Percentiles rank a stretch among this genome's conserved stretches.
phyloP scores from a whole-genome alignment of 1,140 invertebrate species.

The Nasonia longicornis region DNA sequence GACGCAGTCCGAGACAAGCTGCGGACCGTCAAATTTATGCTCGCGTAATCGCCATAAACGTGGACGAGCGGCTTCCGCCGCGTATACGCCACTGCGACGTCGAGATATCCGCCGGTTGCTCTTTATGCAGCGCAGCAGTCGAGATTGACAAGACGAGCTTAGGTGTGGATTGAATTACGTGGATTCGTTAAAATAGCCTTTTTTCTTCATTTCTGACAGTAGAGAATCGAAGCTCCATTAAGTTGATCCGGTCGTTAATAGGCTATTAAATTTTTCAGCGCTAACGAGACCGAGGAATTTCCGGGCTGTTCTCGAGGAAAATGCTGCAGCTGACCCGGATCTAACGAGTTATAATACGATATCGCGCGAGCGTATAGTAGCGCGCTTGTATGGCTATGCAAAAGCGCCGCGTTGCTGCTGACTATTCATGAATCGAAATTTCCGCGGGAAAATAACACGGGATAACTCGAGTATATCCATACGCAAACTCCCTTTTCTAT shows the following conservation, averaged over 20 bases:
- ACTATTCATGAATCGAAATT: not conserved
- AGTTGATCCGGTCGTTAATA: not conserved
- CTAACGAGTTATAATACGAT: not conserved
- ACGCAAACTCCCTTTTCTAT: no score
- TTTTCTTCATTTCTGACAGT: not conserved
- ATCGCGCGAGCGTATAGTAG: not conserved
- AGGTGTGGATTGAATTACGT: not conserved
- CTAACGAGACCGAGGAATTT: not conserved
- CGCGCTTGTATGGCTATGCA: not conserved
- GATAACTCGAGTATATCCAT: no score
- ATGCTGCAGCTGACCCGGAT: not conserved
- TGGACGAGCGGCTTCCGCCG: not conserved
- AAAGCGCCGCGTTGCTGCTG: not conserved
- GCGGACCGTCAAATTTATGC: not conserved
- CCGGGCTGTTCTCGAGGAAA: not conserved
- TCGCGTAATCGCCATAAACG: not conserved
- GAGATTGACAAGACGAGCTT: not conserved
- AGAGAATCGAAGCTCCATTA: not conserved
- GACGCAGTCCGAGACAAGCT: no score
- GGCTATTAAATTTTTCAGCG: not conserved
- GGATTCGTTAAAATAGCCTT: not conserved
- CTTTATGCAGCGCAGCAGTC: not conserved
- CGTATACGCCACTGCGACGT: not conserved
- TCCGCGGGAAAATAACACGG: no score
- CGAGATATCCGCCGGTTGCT: not conserved